Base-by-base conservation (phyloP, 2,113 vertebrate species). In the Xenopus tropicalis region DNA sequence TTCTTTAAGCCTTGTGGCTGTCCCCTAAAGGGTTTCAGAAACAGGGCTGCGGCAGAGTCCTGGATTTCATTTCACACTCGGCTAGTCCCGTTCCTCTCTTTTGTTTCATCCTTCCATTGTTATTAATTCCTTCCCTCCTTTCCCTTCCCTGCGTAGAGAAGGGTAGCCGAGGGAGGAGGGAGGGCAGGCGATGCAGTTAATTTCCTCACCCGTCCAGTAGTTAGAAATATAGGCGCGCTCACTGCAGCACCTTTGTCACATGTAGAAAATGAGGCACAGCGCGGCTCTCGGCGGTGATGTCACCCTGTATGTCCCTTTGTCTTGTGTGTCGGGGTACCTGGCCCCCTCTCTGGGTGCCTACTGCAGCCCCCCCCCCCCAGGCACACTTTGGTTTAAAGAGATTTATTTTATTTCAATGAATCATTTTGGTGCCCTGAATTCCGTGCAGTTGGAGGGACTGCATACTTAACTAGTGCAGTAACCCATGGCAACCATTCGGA, bases 201-300 rank as follows among this genome's bases (percentile, higher is more conserved):
- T 74, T 74, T 68, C 65, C n/a, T 21, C 51, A 42, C 65, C 71
- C 72, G 72, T 74, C 72, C 72, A 23, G 11, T 4, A 25, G 56
- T 51, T 57, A 75, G 58, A 75, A 54, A 62, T 69, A 75, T 63
- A 58, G 65, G 67, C 20, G n/a, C 6, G 44, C 58, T 69, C 11
- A 67, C 65, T 75, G 73, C 73, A 75, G 73, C 73, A 61, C 57
- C 73, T 29, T 42, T 69, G 72, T 75, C 73, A 69, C 72, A 61
- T 43, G 62, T 5, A 63, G 61, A 65, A 24, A 46, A 48, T 20
- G 61, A 54, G 29, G 46, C 70, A 23, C 54, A 4, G 56, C 25
- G 14, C 10, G 62, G 37, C 29, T 20, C 11, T 46, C 21, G 16
- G 13, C 8, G 57, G 25, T 69, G 73, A 69, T 76, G 66, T 76